Conservation (phyloP, 2,113 vertebrate species). For the Coregonus clupeaformis region DNA sequence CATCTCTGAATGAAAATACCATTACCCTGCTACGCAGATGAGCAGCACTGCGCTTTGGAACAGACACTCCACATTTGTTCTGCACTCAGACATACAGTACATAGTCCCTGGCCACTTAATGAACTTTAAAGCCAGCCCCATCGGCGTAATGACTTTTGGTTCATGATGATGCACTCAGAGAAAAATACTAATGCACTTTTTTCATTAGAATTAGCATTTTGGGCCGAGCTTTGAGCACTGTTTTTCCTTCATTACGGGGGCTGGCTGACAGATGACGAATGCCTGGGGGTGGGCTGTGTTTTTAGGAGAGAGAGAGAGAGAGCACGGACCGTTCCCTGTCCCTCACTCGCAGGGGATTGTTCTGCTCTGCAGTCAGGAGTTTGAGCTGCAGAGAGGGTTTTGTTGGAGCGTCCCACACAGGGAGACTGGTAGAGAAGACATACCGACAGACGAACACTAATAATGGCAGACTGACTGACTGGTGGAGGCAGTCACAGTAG, state of each 20-base stretch:
- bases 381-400: no score
- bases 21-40: no score
- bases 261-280: slow-evolving; percentile 6
- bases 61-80: neutral
- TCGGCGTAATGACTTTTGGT: slow-evolving; percentile 1
- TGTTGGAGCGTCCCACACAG: neutral
- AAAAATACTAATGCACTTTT: slow-evolving; percentile 12
- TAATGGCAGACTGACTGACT: no score
- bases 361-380: slow-evolving; percentile 16
- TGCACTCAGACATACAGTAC: neutral
- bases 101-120: slow-evolving; percentile 13
- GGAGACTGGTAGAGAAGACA: no score
- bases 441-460: no score
- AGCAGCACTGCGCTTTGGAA: neutral
- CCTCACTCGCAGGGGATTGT: slow-evolving; percentile 22
- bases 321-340: neutral
- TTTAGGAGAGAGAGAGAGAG: neutral
- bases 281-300: slow-evolving; percentile 16
- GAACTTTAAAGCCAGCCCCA: slow-evolving; percentile 6
- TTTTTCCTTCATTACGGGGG: neutral
- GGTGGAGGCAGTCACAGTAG: no score
- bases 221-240: neutral
- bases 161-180: slow-evolving; percentile 4
- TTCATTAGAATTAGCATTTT: neutral
- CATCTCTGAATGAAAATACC: no score